Base-by-base conservation (phyloP, 1,140 invertebrate genomes). In the Saccostrea cuccullata region DNA sequence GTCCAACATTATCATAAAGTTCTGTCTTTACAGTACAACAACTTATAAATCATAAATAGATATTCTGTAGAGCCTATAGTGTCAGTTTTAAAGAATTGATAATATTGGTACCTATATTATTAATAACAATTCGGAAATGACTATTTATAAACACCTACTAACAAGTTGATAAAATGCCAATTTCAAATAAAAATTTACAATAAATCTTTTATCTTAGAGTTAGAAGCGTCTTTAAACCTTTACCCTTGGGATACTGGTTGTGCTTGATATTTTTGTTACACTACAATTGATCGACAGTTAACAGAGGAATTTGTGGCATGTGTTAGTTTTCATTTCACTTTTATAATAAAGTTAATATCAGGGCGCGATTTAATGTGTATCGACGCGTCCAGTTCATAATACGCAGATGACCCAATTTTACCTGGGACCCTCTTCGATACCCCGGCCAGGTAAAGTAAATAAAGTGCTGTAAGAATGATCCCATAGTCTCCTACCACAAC, bases 331-430 rank as follows among this genome's bases (percentile, higher is more conserved):
- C 70, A 77, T 77, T 77, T 77, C 70, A 77, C 70, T 77, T 77
- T 77, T 36, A 77, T 40, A 77, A 77, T 77, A 77, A 77, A 77
- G 70, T 77, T 77, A 77, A 77, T 77, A 77, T 77, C 13, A 77
- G 26, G 70, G 70, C 70, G 70, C 70, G 70, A 77, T 77, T 77
- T 77, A 77, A 77, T 77, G 70, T 77, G 70, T 77, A 77, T 77
- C 70, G 70, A 77, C 70, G 70, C 70, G 70, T 77, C 70, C 70
- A 77, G 70, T 77, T 77, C 70, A 77, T 77, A 77, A 77, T 77
- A 77, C 70, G 70, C 11, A 11, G 23, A 17, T 77, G 70, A 77
- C 70, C 70, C 26, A 77, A 26, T 36, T 73, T 77, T 77, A 77
- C 70, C 70, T 77, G 70, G 70, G 70, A 40, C 70, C 60, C 70